These are phyloP conservation scores for Coreius guichenoti DNA, from an alignment of 2,797 vertebrate genomes.

Conservation along the genomic window DNA sequence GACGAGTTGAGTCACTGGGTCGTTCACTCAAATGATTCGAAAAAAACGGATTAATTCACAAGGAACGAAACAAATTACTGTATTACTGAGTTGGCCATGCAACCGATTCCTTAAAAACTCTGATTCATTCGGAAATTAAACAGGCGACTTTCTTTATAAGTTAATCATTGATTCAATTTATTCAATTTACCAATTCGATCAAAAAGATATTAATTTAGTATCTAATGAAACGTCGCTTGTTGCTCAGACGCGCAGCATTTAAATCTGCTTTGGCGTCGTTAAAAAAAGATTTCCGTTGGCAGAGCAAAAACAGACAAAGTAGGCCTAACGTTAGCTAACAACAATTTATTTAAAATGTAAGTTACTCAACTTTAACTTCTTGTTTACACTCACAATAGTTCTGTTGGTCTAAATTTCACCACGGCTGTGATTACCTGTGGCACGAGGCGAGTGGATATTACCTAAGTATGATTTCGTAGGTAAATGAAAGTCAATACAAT, in stretches of 20 bases:
- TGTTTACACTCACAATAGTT: not conserved
- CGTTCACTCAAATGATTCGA: not conserved
- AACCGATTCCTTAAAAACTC: not conserved
- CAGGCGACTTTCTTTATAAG: not conserved
- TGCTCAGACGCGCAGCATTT: not conserved
- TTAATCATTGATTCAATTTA: not conserved
- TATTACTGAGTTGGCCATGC: not conserved
- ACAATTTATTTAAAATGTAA: not conserved
- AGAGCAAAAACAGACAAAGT: not conserved
- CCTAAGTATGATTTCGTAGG: not conserved
- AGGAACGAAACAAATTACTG: not conserved
- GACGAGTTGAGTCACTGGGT: not conserved
- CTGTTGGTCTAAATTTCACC: not conserved
- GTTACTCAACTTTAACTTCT: not conserved
- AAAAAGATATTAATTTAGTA: not conserved
- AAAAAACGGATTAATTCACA: not conserved
- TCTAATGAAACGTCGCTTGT: not conserved
- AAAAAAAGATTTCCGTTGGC: not conserved
- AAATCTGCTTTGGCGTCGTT: not conserved
- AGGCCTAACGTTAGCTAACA: not conserved
- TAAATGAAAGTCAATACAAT: constrained; percentile 27
- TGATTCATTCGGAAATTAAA: not conserved
- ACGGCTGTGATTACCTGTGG: not conserved
- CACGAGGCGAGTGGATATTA: not conserved
- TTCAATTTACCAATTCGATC: not conserved